Conservation (phyloP, 2,888 invertebrate species). For the Orthosia gracilis region DNA sequence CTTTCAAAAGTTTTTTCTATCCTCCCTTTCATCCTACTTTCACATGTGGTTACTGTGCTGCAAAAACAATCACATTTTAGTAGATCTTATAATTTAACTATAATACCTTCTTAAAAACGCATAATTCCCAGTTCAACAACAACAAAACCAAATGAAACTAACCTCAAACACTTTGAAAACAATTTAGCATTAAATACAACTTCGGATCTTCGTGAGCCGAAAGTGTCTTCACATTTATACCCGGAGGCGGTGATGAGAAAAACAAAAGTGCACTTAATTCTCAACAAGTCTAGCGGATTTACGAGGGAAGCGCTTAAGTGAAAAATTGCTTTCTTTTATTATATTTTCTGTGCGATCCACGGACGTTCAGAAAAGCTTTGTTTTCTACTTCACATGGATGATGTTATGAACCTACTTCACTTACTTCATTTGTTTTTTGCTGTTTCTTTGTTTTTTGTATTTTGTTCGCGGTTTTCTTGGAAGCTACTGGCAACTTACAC, state of each 20-base stretch:
- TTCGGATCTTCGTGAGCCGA: slow-evolving; percentile 40
- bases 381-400: slow-evolving; percentile 48
- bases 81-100: not conserved
- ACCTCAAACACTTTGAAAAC: not conserved
- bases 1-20: not conserved
- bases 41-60: not conserved
- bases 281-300: slow-evolving; percentile 80
- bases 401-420: slow-evolving; percentile 29
- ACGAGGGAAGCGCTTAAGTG: slow-evolving; percentile 79
- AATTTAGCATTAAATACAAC: slow-evolving; percentile 22
- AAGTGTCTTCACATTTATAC: slow-evolving; percentile 65
- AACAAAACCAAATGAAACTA: not conserved
- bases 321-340: slow-evolving; percentile 84
- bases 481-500: not conserved
- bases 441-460: not conserved
- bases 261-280: slow-evolving; percentile 84
- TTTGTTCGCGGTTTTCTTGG: not conserved
- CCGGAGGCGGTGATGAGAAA: slow-evolving; percentile 70
- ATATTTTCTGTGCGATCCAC: slow-evolving; percentile 72
- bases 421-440: not conserved
- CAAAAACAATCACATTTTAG: not conserved
- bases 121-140: not conserved
- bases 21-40: too few relatives aligned
- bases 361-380: slow-evolving; percentile 41
- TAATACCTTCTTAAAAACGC: not conserved